These are phyloP conservation scores for Hydropsyche tenuis DNA, from an alignment of 1,140 invertebrate species.

Conservation along the genomic window DNA sequence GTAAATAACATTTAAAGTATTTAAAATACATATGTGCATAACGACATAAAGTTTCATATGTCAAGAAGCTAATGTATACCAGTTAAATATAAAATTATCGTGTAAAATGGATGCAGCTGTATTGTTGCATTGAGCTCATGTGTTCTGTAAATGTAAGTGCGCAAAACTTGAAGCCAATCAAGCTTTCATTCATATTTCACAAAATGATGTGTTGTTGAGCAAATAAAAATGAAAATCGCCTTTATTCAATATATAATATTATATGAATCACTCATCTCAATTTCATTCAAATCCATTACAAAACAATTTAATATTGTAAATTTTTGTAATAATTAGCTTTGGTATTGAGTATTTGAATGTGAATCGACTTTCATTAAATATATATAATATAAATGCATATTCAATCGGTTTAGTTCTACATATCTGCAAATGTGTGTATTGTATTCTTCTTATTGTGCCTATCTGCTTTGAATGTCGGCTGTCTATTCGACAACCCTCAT, in stretches of 20 bases:
- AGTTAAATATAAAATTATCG: slow-evolving; percentile 36
- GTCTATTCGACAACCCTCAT: too few species aligned
- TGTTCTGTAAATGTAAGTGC: slow-evolving; percentile 39
- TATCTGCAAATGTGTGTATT: too few species aligned
- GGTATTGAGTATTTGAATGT: slow-evolving; percentile 11
- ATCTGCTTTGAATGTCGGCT: too few species aligned
- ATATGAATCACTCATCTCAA: background rate
- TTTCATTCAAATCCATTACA: too few species aligned
- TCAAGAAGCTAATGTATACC: slow-evolving; percentile 44
- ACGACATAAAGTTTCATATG: slow-evolving; percentile 29
- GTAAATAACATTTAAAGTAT: slow-evolving; percentile 26
- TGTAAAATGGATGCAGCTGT: slow-evolving; percentile 29
- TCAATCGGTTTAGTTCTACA: too few species aligned
- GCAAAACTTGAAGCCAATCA: slow-evolving; percentile 27
- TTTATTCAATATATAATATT: slow-evolving; percentile 28
- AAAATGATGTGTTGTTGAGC: background rate
- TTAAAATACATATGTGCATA: slow-evolving; percentile 38
- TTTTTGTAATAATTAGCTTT: slow-evolving; percentile 37
- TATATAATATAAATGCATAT: too few species aligned
- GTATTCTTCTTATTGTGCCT: too few species aligned
- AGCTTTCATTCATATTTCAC: slow-evolving; percentile 1
- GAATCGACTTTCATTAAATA: slow-evolving; percentile 9
- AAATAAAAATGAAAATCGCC: slow-evolving; percentile 25
- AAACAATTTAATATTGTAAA: slow-evolving; percentile 25
- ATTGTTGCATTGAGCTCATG: slow-evolving; percentile 38